These are phyloP conservation scores for Scaptomyza hsui DNA, from an alignment of 1,140 invertebrate genomes.

Conservation along the genomic window DNA sequence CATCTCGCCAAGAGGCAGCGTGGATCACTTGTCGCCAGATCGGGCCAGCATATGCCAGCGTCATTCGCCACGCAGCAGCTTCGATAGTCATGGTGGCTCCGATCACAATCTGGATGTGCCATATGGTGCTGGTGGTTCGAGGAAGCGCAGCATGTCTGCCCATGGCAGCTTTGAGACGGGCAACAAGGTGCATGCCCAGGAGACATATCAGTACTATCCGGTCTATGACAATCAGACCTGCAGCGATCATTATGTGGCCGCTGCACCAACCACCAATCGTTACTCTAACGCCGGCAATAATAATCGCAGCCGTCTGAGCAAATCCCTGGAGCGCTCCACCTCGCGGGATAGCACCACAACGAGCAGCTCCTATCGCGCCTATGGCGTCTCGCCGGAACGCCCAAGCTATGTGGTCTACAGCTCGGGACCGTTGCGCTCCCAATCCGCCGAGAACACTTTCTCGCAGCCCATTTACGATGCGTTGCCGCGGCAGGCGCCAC, in stretches of 20 bases:
- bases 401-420: conserved; percentile 67
- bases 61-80: conserved; percentile 80
- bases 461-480: conserved; percentile 72
- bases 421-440: conserved; percentile 74
- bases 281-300: conserved; percentile 23
- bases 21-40: conserved; percentile 81
- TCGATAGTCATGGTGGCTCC: conserved; percentile 75
- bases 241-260: conserved; percentile 81
- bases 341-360: conserved; percentile 75
- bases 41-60: conserved; percentile 65
- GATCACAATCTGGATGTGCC: conserved; percentile 78
- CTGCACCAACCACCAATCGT: conserved; percentile 62
- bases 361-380: conserved; percentile 74
- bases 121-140: conserved; percentile 40
- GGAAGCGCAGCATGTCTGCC: conserved; percentile 79
- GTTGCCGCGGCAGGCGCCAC: conserved; percentile 52
- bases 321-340: conserved; percentile 78
- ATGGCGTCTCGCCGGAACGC: conserved; percentile 78
- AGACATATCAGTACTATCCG: conserved; percentile 82
- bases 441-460: conserved; percentile 82
- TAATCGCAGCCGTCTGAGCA: conserved; percentile 65
- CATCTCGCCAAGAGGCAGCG: conserved; percentile 72
- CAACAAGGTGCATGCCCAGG: conserved; percentile 51
- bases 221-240: conserved; percentile 83
- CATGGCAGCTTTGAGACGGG: conserved; percentile 80